Conservation (phyloP, 1,140 invertebrate genomes). For the Lasioglossum baleicum region DNA sequence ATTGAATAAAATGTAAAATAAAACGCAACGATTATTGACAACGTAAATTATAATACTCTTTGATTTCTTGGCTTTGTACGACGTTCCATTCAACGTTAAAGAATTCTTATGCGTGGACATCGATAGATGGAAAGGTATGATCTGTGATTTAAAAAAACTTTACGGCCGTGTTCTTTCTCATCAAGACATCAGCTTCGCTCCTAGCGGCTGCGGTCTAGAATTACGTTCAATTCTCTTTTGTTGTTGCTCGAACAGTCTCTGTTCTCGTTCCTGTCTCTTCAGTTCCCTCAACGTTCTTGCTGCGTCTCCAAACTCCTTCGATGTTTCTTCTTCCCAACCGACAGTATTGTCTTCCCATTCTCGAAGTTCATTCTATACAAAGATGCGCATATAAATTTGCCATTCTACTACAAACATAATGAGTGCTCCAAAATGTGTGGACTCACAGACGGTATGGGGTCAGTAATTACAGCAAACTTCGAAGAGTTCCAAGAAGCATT, state of each 20-base stretch:
- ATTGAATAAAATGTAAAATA: background rate
- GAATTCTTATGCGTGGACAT: background rate
- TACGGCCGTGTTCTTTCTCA: constrained; percentile 33
- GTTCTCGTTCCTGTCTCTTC: constrained; percentile 77
- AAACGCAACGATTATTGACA: background rate
- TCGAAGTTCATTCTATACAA: constrained; percentile 69
- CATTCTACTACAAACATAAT: constrained; percentile 47
- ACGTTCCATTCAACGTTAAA: background rate
- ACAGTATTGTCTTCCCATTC: constrained; percentile 80
- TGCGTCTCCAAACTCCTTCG: constrained; percentile 76
- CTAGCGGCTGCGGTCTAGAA: constrained; percentile 72
- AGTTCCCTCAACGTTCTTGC: constrained; percentile 77
- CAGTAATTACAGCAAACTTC: constrained; percentile 73
- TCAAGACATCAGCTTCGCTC: constrained; percentile 78
- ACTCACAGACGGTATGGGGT: constrained; percentile 72
- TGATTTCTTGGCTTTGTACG: constrained; percentile 12
- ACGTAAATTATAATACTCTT: background rate
- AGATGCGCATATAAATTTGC: constrained; percentile 10
- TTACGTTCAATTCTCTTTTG: constrained; percentile 77
- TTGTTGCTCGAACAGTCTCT: constrained; percentile 77
- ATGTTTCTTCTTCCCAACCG: constrained; percentile 80
- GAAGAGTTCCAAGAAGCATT: constrained; percentile 56
- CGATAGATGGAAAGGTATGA: constrained; percentile 17
- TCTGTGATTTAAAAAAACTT: background rate
- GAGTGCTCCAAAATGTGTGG: too few relatives aligned